Conservation (phyloP, 2,113 vertebrate species). For the Otocyon megalotis region DNA sequence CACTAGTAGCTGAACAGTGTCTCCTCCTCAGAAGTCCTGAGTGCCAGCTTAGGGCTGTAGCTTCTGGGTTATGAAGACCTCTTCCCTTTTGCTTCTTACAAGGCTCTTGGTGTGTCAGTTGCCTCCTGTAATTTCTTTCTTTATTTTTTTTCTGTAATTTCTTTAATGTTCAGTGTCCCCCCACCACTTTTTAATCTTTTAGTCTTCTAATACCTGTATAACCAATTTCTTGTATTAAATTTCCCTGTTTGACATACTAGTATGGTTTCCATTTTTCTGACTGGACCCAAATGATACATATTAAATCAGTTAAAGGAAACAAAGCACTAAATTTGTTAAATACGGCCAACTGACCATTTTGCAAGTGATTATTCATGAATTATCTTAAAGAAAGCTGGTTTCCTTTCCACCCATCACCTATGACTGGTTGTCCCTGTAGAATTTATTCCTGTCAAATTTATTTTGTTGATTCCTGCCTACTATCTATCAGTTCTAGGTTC, state of each 20-base stretch:
- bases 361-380: constrained; percentile 50
- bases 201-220: not conserved
- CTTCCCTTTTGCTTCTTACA: not conserved
- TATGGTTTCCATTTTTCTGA: constrained; percentile 49
- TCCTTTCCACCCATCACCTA: not conserved
- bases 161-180: not conserved
- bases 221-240: not conserved
- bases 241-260: constrained; percentile 32
- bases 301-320: constrained; percentile 52
- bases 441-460: constrained; percentile 27
- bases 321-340: constrained; percentile 37
- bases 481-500: not conserved
- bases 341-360: not conserved
- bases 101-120: not conserved
- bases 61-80: not conserved
- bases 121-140: not conserved
- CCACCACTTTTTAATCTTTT: not conserved
- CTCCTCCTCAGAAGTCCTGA: not conserved
- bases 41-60: not conserved
- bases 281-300: not conserved
- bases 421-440: constrained; percentile 1
- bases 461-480: not conserved
- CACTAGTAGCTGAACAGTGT: not conserved
- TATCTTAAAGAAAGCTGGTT: not conserved
- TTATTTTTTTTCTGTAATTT: not conserved